phyloP scores from a whole-genome alignment of 2,888 invertebrate genomes.

The Bellardia pandia region DNA sequence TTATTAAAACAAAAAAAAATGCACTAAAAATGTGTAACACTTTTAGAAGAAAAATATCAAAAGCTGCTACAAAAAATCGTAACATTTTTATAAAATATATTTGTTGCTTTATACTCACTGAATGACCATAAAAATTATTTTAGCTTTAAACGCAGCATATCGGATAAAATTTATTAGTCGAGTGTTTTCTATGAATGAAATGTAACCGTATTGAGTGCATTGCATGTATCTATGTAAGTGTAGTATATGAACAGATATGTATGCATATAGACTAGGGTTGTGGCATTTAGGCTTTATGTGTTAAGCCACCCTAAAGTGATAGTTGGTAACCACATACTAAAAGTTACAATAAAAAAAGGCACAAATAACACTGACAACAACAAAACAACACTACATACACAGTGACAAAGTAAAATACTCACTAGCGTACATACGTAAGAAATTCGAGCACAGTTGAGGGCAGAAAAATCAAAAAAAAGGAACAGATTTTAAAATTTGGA shows the following conservation, averaged over 20 bases:
- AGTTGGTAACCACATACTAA: slow-evolving; percentile 67
- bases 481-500: neutral
- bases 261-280: slow-evolving; percentile 36
- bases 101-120: slow-evolving; percentile 1
- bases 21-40: slow-evolving; percentile 21
- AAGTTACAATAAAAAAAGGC: slow-evolving; percentile 40
- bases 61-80: slow-evolving; percentile 29
- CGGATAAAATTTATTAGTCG: slow-evolving; percentile 63
- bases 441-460: neutral
- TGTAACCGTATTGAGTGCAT: slow-evolving; percentile 27
- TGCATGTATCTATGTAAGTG: neutral
- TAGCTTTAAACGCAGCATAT: slow-evolving; percentile 62
- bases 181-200: slow-evolving; percentile 45
- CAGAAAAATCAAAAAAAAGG: neutral
- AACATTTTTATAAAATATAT: slow-evolving; percentile 18
- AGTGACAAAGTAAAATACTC: slow-evolving; percentile 40
- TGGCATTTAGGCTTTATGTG: slow-evolving; percentile 65
- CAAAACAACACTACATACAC: slow-evolving; percentile 7
- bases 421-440: neutral
- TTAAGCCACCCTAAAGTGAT: slow-evolving; percentile 67
- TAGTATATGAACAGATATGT: neutral
- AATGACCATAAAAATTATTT: slow-evolving; percentile 63
- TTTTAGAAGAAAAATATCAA: slow-evolving; percentile 16
- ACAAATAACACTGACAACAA: slow-evolving; percentile 53
- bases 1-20: slow-evolving; percentile 50